phyloP scores from a whole-genome alignment of 2,888 invertebrate species.

The Plebejus melissa region DNA sequence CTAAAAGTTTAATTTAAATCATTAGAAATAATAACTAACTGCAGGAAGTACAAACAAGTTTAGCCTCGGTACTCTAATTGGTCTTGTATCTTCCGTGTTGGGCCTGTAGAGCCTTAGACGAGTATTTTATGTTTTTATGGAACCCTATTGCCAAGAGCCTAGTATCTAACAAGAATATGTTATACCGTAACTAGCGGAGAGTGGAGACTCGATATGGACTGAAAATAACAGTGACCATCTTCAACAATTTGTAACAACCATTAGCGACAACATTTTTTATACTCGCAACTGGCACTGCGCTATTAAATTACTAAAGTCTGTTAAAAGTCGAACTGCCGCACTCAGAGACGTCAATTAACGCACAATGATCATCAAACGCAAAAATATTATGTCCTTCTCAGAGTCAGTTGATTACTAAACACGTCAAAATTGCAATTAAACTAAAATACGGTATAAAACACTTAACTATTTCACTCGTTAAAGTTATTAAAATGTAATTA shows the following conservation, averaged over 20 bases:
- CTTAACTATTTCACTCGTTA: too few species aligned
- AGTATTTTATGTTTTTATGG: background rate
- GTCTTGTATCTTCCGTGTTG: conserved; percentile 21
- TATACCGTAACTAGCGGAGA: background rate
- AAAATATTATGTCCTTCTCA: too few species aligned
- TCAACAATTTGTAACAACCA: background rate
- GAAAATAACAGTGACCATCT: background rate
- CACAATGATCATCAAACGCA: too few species aligned
- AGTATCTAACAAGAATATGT: background rate
- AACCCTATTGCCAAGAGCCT: background rate
- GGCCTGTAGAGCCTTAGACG: conserved; percentile 5
- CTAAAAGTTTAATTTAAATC: background rate
- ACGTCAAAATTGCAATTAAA: too few species aligned
- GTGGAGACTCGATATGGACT: background rate
- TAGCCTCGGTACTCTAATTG: conserved; percentile 16
- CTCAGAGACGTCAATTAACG: too few species aligned
- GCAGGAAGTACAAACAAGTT: conserved; percentile 19
- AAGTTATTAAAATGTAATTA: too few species aligned
- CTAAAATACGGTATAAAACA: too few species aligned
- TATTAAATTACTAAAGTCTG: too few species aligned
- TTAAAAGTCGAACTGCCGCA: too few species aligned
- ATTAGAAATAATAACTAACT: background rate
- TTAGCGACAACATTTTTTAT: too few species aligned
- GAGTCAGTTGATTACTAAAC: too few species aligned
- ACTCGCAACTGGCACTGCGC: too few species aligned